phyloP scores from a whole-genome alignment of 2,113 vertebrate species.

The Zosterops borbonicus region DNA sequence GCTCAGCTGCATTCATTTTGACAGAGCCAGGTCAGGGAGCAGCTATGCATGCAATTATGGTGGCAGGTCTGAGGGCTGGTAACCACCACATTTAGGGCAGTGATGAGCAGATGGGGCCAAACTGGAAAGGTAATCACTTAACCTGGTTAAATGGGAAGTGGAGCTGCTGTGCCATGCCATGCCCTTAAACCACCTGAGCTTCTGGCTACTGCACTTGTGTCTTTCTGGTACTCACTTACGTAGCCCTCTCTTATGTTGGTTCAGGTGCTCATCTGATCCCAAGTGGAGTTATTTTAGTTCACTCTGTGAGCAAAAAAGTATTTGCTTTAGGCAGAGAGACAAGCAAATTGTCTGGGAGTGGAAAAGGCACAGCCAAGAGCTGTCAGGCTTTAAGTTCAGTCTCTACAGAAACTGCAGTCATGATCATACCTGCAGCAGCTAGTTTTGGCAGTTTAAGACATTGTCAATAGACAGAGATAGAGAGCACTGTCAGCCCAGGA shows the following conservation, averaged over 20 bases:
- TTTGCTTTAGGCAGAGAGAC: not conserved
- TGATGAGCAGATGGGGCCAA: conserved; percentile 49
- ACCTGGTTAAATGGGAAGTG: conserved; percentile 24
- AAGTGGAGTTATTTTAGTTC: not conserved
- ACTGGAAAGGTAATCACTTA: conserved; percentile 22
- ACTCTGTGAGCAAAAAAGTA: not conserved
- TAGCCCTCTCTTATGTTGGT: not conserved
- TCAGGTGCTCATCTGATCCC: not conserved
- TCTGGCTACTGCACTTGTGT: not conserved
- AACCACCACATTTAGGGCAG: not conserved
- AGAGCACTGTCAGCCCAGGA: no score
- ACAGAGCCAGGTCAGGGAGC: conserved; percentile 63
- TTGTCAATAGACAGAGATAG: no score
- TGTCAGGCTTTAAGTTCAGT: not conserved
- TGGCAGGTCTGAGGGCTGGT: conserved; percentile 17
- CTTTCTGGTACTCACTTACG: not conserved
- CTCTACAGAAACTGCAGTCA: not conserved
- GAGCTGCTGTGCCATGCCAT: not conserved
- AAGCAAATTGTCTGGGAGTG: not conserved
- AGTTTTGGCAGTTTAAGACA: not conserved
- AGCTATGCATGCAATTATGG: conserved; percentile 35
- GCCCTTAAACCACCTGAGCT: not conserved
- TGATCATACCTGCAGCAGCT: not conserved
- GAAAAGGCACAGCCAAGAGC: not conserved
- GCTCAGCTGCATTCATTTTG: conserved; percentile 61